phyloP scores from a whole-genome alignment of 2,113 vertebrate genomes.

The Malurus cyaneus region DNA sequence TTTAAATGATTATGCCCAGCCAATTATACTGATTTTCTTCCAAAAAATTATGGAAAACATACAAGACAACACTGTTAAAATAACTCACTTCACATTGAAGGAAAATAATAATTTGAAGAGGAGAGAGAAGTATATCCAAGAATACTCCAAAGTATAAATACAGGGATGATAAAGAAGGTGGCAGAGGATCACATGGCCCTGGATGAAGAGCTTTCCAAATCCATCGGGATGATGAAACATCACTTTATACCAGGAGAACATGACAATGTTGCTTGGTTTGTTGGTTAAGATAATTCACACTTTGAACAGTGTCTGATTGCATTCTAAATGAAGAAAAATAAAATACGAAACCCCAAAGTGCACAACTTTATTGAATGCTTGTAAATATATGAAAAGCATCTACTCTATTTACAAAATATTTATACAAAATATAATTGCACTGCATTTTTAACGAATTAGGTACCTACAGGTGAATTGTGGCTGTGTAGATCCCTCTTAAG shows the following conservation, averaged over 20 bases:
- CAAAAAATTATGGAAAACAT: not conserved
- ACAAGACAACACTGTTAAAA: not conserved
- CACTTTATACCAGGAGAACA: not conserved
- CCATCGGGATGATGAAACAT: not conserved
- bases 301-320: not conserved
- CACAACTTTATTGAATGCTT: conserved; percentile 1
- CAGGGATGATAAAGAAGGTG: not conserved
- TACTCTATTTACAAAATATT: not conserved
- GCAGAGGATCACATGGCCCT: not conserved
- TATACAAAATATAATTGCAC: not conserved
- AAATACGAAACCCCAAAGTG: not conserved
- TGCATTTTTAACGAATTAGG: not conserved
- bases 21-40: not conserved
- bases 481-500: not conserved
- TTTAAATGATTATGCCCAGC: not conserved
- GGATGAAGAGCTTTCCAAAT: not conserved
- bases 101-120: not conserved
- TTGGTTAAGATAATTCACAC: not conserved
- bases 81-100: not conserved
- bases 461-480: not conserved
- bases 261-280: not conserved
- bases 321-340: not conserved
- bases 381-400: not conserved
- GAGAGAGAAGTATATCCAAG: not conserved
- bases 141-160: not conserved